Conservation (phyloP, 2,888 invertebrate genomes). For the Tortricodes alternella region DNA sequence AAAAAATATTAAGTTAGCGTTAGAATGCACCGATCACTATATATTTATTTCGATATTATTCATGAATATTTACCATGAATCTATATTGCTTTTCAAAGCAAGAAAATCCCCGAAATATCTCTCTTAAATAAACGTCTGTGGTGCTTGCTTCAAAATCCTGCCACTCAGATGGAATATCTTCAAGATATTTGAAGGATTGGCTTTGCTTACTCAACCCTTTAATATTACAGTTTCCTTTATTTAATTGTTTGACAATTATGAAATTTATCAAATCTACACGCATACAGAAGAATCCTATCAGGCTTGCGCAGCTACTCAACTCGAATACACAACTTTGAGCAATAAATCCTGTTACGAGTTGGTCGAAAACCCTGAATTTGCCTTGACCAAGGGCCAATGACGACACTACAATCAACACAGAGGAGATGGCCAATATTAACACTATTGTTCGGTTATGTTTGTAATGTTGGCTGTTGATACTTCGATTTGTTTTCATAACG, state of each 20-base stretch:
- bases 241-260: too few relatives aligned
- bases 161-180: too few relatives aligned
- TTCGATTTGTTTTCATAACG: background rate
- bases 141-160: background rate
- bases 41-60: background rate
- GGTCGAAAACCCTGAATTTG: background rate
- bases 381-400: background rate
- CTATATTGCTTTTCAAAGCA: slow-evolving; percentile 10
- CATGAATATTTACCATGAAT: slow-evolving; percentile 16
- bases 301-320: too few relatives aligned
- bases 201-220: too few relatives aligned
- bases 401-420: background rate
- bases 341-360: too few relatives aligned
- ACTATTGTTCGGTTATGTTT: background rate
- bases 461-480: background rate
- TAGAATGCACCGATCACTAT: background rate
- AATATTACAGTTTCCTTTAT: too few relatives aligned
- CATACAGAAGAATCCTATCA: too few relatives aligned
- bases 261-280: too few relatives aligned
- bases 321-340: too few relatives aligned
- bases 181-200: too few relatives aligned
- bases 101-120: slow-evolving; percentile 21
- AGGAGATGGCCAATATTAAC: background rate
- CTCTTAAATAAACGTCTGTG: slow-evolving; percentile 12
- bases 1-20: background rate